A percentile compares a stretch with the other conserved stretches of the same genome.
These are phyloP conservation scores for Sardinella longiceps DNA, from an alignment of 2,797 vertebrate genomes.

Conservation along the genomic window DNA sequence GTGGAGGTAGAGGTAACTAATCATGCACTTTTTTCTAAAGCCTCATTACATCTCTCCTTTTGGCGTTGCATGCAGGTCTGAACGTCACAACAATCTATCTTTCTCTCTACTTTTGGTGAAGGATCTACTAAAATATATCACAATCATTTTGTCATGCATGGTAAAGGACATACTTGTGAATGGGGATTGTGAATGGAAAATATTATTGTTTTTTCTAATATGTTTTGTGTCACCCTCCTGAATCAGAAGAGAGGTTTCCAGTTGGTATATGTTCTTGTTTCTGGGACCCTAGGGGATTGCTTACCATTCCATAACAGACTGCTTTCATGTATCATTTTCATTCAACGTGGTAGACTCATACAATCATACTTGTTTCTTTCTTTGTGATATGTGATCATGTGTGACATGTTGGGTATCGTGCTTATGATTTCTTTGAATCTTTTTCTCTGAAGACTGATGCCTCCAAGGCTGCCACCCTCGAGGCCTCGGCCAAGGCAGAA, in stretches of 20 bases:
- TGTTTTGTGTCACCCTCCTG: not conserved
- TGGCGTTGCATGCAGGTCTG: conserved; percentile 56
- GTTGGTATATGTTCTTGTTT: not conserved
- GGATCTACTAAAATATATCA: not conserved
- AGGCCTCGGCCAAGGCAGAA: conserved; percentile 70
- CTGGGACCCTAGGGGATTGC: not conserved
- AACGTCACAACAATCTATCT: not conserved
- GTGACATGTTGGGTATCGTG: not conserved
- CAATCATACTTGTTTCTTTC: not conserved
- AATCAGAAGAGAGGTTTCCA: not conserved
- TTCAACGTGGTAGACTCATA: not conserved
- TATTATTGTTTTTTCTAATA: not conserved
- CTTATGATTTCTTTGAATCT: not conserved
- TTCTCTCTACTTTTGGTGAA: not conserved
- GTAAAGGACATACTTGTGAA: not conserved
- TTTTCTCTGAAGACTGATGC: conserved; percentile 69
- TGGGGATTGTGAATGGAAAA: not conserved
- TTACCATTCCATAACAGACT: not conserved
- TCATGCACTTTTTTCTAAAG: not conserved
- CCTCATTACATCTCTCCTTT: conserved; percentile 15
- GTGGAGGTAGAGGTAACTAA: conserved; percentile 69
- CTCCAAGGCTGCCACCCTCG: conserved; percentile 74
- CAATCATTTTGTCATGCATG: not conserved
- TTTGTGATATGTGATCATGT: not conserved
- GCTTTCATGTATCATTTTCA: not conserved